These are phyloP conservation scores for Helicoverpa assulta DNA, from an alignment of 2,888 invertebrate genomes.

Conservation along the genomic window DNA sequence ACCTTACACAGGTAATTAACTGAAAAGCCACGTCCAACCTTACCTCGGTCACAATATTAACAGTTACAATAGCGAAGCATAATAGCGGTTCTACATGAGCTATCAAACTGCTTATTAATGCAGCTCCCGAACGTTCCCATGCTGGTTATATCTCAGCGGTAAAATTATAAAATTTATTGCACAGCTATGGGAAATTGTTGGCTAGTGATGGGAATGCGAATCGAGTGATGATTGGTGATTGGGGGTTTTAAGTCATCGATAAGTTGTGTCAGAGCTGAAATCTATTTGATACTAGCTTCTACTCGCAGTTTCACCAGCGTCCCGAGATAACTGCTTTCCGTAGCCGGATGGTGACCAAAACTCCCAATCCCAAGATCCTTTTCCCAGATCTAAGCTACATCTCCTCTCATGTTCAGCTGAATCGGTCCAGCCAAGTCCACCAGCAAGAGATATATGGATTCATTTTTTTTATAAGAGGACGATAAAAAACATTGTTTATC, in stretches of 20 bases:
- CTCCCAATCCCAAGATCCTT: too few species aligned
- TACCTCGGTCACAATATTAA: constrained; percentile 21
- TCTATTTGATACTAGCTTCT: too few species aligned
- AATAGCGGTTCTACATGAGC: constrained; percentile 34
- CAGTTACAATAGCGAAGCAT: constrained; percentile 35
- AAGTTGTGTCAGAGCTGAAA: neutral
- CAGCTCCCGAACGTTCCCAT: constrained; percentile 65
- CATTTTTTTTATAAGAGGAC: too few species aligned
- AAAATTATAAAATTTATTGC: constrained; percentile 65
- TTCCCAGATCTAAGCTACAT: too few species aligned
- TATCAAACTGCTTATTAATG: constrained; percentile 65
- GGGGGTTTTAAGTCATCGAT: constrained; percentile 17
- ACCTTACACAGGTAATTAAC: constrained; percentile 8
- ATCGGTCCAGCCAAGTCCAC: too few species aligned
- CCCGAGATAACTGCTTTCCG: too few species aligned
- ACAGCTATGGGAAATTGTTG: constrained; percentile 40
- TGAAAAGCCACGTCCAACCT: constrained; percentile 7
- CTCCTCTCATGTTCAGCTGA: too few species aligned
- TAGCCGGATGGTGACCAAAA: too few species aligned
- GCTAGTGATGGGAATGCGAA: constrained; percentile 51
- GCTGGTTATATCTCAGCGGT: constrained; percentile 52
- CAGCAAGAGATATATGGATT: too few species aligned
- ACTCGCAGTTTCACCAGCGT: too few species aligned
- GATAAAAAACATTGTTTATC: too few species aligned
- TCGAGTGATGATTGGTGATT: constrained; percentile 26